phyloP scores from a whole-genome alignment of 1,140 invertebrate genomes.

The Myzus persicae region DNA sequence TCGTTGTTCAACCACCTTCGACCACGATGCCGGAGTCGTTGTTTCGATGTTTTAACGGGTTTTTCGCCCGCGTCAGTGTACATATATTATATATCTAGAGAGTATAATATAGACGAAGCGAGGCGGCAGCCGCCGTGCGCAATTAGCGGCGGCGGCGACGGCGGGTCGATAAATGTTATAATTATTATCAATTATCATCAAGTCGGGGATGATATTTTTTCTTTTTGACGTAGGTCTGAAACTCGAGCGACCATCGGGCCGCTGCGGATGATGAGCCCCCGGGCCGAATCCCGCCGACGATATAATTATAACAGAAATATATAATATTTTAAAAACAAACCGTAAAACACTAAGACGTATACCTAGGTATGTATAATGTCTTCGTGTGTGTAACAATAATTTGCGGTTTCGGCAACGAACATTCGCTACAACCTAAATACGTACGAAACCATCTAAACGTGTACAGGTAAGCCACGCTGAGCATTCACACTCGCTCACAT shows the following conservation, averaged over 20 bases:
- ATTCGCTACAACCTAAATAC: not conserved
- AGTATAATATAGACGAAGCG: not conserved
- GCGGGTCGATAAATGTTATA: constrained; percentile 58
- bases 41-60: constrained; percentile 25
- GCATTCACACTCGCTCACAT: not conserved
- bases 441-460: not conserved
- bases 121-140: not conserved
- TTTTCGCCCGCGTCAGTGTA: not conserved
- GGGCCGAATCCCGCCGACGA: constrained; percentile 40
- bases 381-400: constrained; percentile 2
- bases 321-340: not conserved
- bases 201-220: constrained; percentile 20
- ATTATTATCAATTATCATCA: constrained; percentile 58
- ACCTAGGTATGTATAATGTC: not conserved
- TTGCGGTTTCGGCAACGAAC: constrained; percentile 51
- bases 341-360: no score
- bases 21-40: not conserved
- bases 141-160: constrained; percentile 46
- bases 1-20: not conserved
- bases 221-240: constrained; percentile 54
- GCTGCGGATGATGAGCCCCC: constrained; percentile 42
- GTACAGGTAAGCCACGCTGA: not conserved
- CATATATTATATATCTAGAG: not conserved
- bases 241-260: constrained; percentile 32
- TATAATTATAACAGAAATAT: constrained; percentile 24